Base-by-base conservation (phyloP, 1,140 invertebrate species). In the Notospermus geniculatus region DNA sequence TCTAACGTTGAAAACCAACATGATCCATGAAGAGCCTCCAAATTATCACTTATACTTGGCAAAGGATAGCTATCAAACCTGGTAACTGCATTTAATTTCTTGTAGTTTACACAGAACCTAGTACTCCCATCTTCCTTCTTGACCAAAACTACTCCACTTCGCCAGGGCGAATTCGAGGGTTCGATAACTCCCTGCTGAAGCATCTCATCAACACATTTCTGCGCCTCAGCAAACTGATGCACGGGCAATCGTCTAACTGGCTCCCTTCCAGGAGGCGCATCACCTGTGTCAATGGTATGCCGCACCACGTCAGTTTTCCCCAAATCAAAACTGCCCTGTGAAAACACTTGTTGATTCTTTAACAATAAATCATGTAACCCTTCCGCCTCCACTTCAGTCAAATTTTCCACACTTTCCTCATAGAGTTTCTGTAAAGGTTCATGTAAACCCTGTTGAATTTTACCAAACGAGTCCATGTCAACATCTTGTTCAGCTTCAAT, bases 71-170 rank as follows among this genome's bases (percentile, higher is more conserved):
- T 63, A 23, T 70, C 68, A 22, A 55, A 22, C n/a, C 59, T 60
- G 1, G 67, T 69, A 2, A 69, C 64, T 13, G 65, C 62, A 52
- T 77, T 78, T 15, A 73, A 61, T 43, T 63, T 32, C 23, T 66
- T 28, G 62, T 69, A 72, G 50, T 76, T 71, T 11, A 72, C 63
- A 55, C 73, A 74, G 28, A 73, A 65, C 15, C 73, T 27, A 2
- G 61, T 59, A 22, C 62, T 55, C 11, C 62, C 61, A 57, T 70
- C 63, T 50, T 71, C 68, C 45, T 73, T 76, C 15, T 60, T 54
- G 0, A 72, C 69, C 0, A 77, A 36, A 15, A 78, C 74, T 17
- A 76, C 52, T 0, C 69, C 71, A n/a, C 65, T 73, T 2, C 64
- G 64, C 73, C 67, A 77, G 7, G 73, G 65, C 11, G 65, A 67